Evolutionary conservation across 2,113 vertebrate species (phyloP).

Genomic region (Tetraodon nigroviridis): DNA sequence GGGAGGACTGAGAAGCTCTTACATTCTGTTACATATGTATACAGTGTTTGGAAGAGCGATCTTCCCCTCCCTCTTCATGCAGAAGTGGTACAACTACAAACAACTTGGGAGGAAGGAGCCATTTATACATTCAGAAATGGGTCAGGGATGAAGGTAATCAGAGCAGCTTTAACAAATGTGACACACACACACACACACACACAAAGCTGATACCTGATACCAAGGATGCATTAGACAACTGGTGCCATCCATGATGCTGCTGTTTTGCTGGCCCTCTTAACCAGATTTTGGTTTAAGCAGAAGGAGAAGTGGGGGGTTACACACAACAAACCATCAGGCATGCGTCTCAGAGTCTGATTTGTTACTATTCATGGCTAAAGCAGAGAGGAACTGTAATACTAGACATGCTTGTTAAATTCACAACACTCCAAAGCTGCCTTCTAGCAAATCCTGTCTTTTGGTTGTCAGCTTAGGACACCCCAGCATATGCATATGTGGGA

Average conservation of each 20-base stretch:
- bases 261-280: conserved; percentile 72
- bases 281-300: conserved; percentile 40
- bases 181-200: neutral
- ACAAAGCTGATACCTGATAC: conserved; percentile 49
- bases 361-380: conserved; percentile 77
- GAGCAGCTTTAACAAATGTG: conserved; percentile 56
- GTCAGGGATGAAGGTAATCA: conserved; percentile 67
- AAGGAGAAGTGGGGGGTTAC: neutral
- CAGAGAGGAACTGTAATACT: conserved; percentile 72
- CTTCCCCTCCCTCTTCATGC: conserved; percentile 9
- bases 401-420: conserved; percentile 81
- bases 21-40: conserved; percentile 73
- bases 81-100: conserved; percentile 50
- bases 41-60: conserved; percentile 58
- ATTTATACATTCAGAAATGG: conserved; percentile 69
- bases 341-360: conserved; percentile 77
- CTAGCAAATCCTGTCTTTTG: conserved; percentile 73
- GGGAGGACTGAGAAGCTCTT: conserved; percentile 53
- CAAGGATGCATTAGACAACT: conserved; percentile 35
- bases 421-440: conserved; percentile 73
- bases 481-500: conserved; percentile 75
- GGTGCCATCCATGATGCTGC: conserved; percentile 66
- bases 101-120: conserved; percentile 54
- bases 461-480: conserved; percentile 74
- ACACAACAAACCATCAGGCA: conserved; percentile 68